Evolutionary conservation across 2,797 vertebrate species (phyloP).

Genomic region (Malurus leucopterus): DNA sequence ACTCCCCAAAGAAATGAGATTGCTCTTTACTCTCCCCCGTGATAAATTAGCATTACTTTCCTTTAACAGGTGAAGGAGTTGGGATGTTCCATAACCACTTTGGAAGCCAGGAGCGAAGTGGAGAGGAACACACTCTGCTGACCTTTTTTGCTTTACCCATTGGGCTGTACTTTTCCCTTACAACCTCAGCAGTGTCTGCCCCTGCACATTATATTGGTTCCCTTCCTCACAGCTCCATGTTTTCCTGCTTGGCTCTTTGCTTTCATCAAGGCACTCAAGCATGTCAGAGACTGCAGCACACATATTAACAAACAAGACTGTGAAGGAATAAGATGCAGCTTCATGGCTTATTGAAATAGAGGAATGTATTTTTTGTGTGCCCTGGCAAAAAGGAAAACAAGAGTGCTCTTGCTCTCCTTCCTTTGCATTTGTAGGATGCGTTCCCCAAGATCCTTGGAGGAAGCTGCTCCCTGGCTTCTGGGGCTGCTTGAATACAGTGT

Average conservation of each 20-base stretch:
- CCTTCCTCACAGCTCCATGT: background rate
- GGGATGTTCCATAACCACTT: background rate
- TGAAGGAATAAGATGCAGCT: background rate
- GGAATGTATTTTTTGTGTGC: background rate
- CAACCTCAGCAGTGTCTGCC: background rate
- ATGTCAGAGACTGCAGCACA: background rate
- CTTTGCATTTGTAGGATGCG: background rate
- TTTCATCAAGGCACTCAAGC: background rate
- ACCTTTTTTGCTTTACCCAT: background rate
- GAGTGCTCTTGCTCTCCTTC: background rate
- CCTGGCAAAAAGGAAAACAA: background rate
- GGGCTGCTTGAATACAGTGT: accelerated
- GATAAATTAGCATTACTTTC: background rate
- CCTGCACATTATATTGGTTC: background rate
- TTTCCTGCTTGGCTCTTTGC: background rate
- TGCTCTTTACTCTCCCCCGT: background rate
- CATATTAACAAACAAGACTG: background rate
- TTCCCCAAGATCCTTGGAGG: background rate
- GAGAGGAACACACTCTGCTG: background rate
- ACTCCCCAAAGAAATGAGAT: background rate
- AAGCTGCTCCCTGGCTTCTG: background rate
- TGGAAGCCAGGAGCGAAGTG: background rate
- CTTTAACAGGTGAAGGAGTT: background rate
- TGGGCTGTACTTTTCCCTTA: background rate
- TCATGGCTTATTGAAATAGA: background rate